Evolutionary conservation across 2,113 vertebrate species (phyloP), one percentile per base, ranked within the genome.

Genomic region (Apus apus): DNA sequence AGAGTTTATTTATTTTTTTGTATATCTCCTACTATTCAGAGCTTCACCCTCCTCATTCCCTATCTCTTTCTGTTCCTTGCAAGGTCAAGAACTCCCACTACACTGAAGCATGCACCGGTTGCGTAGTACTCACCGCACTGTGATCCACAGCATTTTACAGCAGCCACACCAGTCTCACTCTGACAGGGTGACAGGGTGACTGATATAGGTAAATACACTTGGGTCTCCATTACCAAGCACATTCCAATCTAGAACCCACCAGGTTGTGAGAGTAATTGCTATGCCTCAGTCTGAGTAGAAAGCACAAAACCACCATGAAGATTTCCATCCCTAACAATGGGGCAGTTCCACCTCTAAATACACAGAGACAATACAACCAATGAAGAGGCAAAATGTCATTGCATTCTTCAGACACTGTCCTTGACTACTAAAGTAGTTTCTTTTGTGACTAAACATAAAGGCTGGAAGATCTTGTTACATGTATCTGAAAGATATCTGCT

Each of bases 71-170:
- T 29, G 2, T 34, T n/a, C 14, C 21, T 93, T 58, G 46, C 22
- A 51, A 73, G 19, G 11, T 19, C 64, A 85, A 51, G 18, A 57
- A 7, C 6, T 5, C 3, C 6, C 21, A 17, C 8, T 32, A 26
- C 30, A 29, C 6, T 3, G 9, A 62, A 81, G 23, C 15, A 10
- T 7, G 7, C 7, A 16, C 21, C 82, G 11, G 11, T 79, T 72
- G 8, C 43, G 29, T 22, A 0, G 0, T 45, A 32, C 12, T 53
- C 40, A 15, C 51, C 36, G 6, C 36, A 34, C 1, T 9, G n/a
- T 25, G 23, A 46, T 60, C 38, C 32, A 34, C 26, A 79, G n/a
- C 8, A 9, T 30, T 38, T 72, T 62, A 22, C 14, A 83, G 15
- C 73, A 80, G 67, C 54, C 22, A 46, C 30, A 34, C 2, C 15